Percentiles rank a stretch among this genome's conserved stretches.
Conservation (phyloP, 2,797 vertebrate species). For the Borostomias antarcticus region DNA sequence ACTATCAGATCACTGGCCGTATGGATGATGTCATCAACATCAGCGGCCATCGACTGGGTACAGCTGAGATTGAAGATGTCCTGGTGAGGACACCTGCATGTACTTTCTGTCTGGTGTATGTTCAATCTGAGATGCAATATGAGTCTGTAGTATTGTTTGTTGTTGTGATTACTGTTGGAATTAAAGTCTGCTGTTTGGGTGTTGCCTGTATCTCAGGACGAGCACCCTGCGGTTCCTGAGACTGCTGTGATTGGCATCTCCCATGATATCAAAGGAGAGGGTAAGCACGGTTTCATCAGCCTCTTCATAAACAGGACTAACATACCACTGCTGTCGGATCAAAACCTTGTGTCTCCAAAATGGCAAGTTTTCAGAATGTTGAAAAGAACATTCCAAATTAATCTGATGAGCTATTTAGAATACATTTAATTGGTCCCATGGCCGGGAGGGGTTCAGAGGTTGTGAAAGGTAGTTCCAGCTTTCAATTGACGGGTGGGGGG, state of each 20-base stretch:
- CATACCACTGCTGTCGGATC: no score
- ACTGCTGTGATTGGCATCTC: constrained; percentile 87
- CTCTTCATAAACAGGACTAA: neutral
- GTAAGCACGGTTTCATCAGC: constrained; percentile 61
- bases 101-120: neutral
- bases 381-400: no score
- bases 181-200: neutral
- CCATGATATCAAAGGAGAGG: constrained; percentile 92
- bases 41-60: constrained; percentile 89
- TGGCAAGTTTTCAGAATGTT: no score
- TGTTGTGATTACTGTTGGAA: neutral
- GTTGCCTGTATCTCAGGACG: constrained; percentile 70
- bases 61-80: constrained; percentile 90
- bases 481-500: no score
- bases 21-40: constrained; percentile 94
- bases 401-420: no score
- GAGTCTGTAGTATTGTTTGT: neutral
- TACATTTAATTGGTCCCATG: no score
- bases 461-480: no score
- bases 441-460: no score
- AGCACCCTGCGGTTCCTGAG: constrained; percentile 89
- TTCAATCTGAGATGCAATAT: neutral
- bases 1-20: constrained; percentile 91
- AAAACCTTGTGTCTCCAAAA: no score
- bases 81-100: constrained; percentile 74